A percentile compares a stretch with the other conserved stretches of the same genome.
phyloP scores from a whole-genome alignment of 2,113 vertebrate genomes.

The Chaetodon auriga region DNA sequence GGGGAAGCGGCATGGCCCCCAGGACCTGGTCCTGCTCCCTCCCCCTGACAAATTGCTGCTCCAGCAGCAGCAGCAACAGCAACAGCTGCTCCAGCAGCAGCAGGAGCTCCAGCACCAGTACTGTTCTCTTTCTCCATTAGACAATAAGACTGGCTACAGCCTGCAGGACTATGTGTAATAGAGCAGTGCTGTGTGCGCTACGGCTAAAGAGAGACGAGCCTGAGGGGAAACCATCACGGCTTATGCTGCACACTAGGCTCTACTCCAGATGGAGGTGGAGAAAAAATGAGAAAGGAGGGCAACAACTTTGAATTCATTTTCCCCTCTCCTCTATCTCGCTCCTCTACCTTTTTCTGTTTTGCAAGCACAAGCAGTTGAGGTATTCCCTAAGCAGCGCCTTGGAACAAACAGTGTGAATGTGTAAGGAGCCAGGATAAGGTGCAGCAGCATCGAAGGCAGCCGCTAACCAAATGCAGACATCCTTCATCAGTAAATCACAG shows the following conservation, averaged over 20 bases:
- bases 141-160: conserved; percentile 88
- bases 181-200: conserved; percentile 52
- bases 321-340: conserved; percentile 53
- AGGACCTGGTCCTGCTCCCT: conserved; percentile 85
- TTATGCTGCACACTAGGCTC: conserved; percentile 57
- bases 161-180: conserved; percentile 95
- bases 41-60: conserved; percentile 84
- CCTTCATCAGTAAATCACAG: conserved; percentile 78
- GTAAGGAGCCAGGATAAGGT: conserved; percentile 64
- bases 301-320: conserved; percentile 64
- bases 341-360: conserved; percentile 71
- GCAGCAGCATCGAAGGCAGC: conserved; percentile 74
- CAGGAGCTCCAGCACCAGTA: conserved; percentile 87
- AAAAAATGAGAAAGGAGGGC: conserved; percentile 58
- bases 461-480: conserved; percentile 76
- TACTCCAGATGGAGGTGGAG: conserved; percentile 62
- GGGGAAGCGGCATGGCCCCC: conserved; percentile 84
- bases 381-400: conserved; percentile 77
- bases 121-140: conserved; percentile 84
- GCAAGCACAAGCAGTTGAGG: conserved; percentile 85
- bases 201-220: conserved; percentile 62
- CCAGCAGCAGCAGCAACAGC: conserved; percentile 81
- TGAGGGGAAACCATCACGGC: conserved; percentile 55
- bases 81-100: conserved; percentile 81
- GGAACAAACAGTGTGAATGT: conserved; percentile 73